Base-by-base conservation (phyloP, 2,888 invertebrate species). In the Trachelus tabidus region DNA sequence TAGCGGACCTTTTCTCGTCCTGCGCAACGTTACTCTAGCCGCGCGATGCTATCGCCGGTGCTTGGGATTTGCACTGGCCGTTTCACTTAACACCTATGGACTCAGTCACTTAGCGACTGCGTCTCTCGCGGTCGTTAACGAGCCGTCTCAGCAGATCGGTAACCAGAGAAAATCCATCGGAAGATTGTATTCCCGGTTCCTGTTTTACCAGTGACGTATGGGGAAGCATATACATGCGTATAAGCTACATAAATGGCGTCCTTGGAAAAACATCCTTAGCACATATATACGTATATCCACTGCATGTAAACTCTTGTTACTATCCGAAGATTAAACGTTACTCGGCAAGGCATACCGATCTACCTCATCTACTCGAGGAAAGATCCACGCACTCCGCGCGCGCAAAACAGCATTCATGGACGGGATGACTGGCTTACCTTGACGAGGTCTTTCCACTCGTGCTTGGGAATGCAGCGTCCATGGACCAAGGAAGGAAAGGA, bases 371-470 rank as follows among this genome's bases (percentile, higher is more conserved):
- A 23, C 56, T 23, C 56, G 56, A 56, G 9, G 23, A 23, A 56
- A 56, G 56, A 56, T 56, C 71, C 71, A 15, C 71, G 71, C 71
- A 71, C 71, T 71, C 71, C 31, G 31, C 31, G 71, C 71, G 71
- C 31, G 81, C 77, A 77, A 83, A 82, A 82, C 84, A 80, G 83
- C 86, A 85, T 82, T 81, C 78, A 82, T 84, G 79, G 83, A 56
- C 84, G 80, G 83, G 83, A 85, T 83, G 87, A 90, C 89, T 84
- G 84, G 90, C 89, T 90, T 89, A 87, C 90, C 90, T 90, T 90
- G 90, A 87, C 88, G 90, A 86, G 90, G 90, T 90, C 90, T 86
- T 90, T 90, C 90, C 90, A 89, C 90, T 89, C 88, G 85, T 80
- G 80, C 87, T 83, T 85, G 83, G 89, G 90, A 89, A 89, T 90